Evolutionary conservation across 2,797 vertebrate species (phyloP), one percentile per base, ranked within the genome.

Genomic region (Falco naumanni): DNA sequence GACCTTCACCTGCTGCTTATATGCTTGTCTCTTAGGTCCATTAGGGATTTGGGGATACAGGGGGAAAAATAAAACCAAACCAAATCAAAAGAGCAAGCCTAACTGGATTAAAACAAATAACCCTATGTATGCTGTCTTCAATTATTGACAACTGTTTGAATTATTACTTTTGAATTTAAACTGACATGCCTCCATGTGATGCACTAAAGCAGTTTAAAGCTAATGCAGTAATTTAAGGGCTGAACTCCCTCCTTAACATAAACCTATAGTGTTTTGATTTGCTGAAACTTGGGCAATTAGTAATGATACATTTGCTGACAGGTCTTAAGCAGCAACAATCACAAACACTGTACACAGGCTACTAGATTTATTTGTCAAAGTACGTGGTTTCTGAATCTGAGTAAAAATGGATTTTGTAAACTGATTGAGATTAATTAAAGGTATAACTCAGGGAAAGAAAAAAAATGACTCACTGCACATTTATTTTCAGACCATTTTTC

Each of bases 391-490:
- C 78, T 63, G 89, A 92, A 92, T 93, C 92, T 48, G 71, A 92
- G 84, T 86, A 85, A 94, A 95, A 96, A 95, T 95, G 87, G 93
- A 96, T 96, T 92, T 86, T 86, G 76, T 94, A 92, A 95, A 84
- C 87, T 92, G 96, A 94, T 91, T 75, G 96, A 96, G 96, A 97
- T 97, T 95, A 97, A 97, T 97, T 97, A 97, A 96, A 94, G 92
- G 56, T 84, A 65, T 89, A 94, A 93, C 74, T 92, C 50, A 48
- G 80, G 51, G 74, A 91, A 81, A 80, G 64, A 37, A 87, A 92
- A 85, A 89, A 92, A 93, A 94, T 63, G 9, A 95, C 59, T 93
- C 79, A 33, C 79, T 22, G 43, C 83, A 85, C 76, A 94, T 96
- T 97, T 93, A 84, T 96, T 96, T 97, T 93, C 92, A 88, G 93